Evolutionary conservation across 1,140 invertebrate genomes (phyloP), one percentile per base, ranked within the genome.

Genomic region (Drosophila sp.): DNA sequence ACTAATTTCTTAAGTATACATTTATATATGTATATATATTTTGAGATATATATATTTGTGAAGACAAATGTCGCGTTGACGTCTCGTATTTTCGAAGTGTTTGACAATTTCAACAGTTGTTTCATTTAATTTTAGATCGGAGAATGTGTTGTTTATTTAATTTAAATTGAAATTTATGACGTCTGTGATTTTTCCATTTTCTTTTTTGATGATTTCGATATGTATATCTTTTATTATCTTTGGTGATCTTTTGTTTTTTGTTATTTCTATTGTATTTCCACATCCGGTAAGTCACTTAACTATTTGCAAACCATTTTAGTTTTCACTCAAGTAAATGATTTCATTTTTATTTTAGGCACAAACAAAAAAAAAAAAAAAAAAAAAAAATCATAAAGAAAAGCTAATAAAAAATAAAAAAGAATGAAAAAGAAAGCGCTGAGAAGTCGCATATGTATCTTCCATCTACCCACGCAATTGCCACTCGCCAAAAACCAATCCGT

Each of bases 271-370:
- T 50, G 44, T 50, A 27, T 29, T 29, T 11, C 41, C 68, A 69
- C 71, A 80, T 87, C 77, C 73, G 87, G 87, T 90, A 90, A 90
- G 87, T 90, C 71, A 71, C 68, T 40, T 44, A 74, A 87, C 73
- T 75, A 80, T 79, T 79, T 81, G 71, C 72, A 77, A 77, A 68
- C 54, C 79, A 80, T 75, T 80, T 55, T 72, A 66, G 73, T 77
- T 72, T 72, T 60, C 66, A 47, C 70, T 57, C 69, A 80, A 83
- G 82, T 90, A 90, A 90, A 90, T 87, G 87, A 90, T 87, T 90
- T 90, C 80, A 90, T 90, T 90, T 90, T 90, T 90, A 90, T 90
- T 90, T 89, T 90, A 90, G 87, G 87, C 84, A 79, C 84, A 70
- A 68, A 66, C 56, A 64, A 55, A 70, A 78, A 35, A 40, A 25